Base-by-base conservation (phyloP, 2,113 vertebrate genomes). In the Symphodus melops region DNA sequence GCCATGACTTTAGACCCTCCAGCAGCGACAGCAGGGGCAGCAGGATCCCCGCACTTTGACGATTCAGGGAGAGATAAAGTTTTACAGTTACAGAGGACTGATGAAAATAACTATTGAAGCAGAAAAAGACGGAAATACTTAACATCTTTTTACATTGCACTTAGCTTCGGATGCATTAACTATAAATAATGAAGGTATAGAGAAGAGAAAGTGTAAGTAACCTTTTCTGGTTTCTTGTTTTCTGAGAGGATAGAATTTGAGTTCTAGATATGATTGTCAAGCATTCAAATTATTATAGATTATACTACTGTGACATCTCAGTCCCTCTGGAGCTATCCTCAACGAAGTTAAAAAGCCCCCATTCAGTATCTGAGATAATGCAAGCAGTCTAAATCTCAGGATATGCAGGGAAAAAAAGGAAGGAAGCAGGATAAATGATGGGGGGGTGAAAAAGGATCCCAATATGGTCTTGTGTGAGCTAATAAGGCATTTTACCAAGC, bases 1-100 rank as follows among this genome's bases (percentile, higher is more conserved):
- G 66, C 42, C 83, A 81, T 52, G 82, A 91, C 67, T 89, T 61
- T 78, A 90, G 79, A 44, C 8, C 51, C 1, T 59, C 69, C 49
- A 25, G 9, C 3, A 33, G 53, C 1, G 16, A 48, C 21, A 10
- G 5, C 1, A 33, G 7, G 2, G 23, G 0, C 62, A 51, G 11
- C 1, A 0, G 19, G 4, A 1, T 65, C 42, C 84, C 9, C 1
- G 48, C 8, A 51, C 48, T 65, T 33, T 36, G 28, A 61, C 1
- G 11, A 54, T 3, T 44, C n/a, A 1, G 8, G 8, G 41, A 49
- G 19, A 73, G 9, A 1, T 1, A 5, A 17, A 21, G 19, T 51
- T 57, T 53, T 57, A 55, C 23, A 19, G 2, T 56, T 52, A 46
- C 5, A 72, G 2, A 14, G 5, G 14, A 72, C 16, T 46, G 8